A percentile compares a stretch with the other conserved stretches of the same genome.
Evolutionary conservation across 2,888 invertebrate species (phyloP).

Genomic region (Synergus gifuensis): DNA sequence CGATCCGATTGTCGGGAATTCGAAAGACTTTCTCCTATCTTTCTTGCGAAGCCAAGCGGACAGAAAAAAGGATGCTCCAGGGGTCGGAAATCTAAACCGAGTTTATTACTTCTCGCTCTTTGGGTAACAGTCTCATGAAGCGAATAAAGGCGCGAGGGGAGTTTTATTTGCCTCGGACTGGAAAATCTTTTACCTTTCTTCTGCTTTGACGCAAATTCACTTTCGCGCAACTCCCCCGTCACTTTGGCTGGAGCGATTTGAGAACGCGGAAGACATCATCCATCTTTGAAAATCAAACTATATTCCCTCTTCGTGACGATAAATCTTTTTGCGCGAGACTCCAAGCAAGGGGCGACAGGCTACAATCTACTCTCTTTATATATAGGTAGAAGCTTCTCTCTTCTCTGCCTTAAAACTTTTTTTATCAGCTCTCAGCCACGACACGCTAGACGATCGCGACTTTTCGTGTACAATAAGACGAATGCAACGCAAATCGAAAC

Average conservation of each 20-base stretch:
- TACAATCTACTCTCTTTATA: slow-evolving; percentile 32
- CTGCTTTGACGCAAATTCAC: slow-evolving; percentile 55
- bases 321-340: slow-evolving; percentile 49
- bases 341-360: slow-evolving; percentile 23
- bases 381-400: slow-evolving; percentile 8
- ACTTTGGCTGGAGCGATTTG: slow-evolving; percentile 47
- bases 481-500: neutral
- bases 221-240: slow-evolving; percentile 42
- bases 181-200: slow-evolving; percentile 53
- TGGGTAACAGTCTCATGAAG: slow-evolving; percentile 27
- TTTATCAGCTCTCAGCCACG: slow-evolving; percentile 16
- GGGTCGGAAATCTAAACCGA: slow-evolving; percentile 39
- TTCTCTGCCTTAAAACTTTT: slow-evolving; percentile 18
- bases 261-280: slow-evolving; percentile 47
- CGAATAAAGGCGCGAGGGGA: slow-evolving; percentile 38
- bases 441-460: slow-evolving; percentile 15
- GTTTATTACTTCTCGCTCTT: slow-evolving; percentile 40
- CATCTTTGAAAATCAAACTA: slow-evolving; percentile 60
- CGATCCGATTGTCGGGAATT: slow-evolving; percentile 23
- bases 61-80: slow-evolving; percentile 14
- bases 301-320: slow-evolving; percentile 50
- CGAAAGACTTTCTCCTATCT: slow-evolving; percentile 19
- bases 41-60: neutral
- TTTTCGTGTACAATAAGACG: slow-evolving; percentile 20
- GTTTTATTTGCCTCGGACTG: slow-evolving; percentile 56